A percentile compares a stretch with the other conserved stretches of the same genome.
phyloP scores from a whole-genome alignment of 1,140 invertebrate species.

The Plutomurus gul region DNA sequence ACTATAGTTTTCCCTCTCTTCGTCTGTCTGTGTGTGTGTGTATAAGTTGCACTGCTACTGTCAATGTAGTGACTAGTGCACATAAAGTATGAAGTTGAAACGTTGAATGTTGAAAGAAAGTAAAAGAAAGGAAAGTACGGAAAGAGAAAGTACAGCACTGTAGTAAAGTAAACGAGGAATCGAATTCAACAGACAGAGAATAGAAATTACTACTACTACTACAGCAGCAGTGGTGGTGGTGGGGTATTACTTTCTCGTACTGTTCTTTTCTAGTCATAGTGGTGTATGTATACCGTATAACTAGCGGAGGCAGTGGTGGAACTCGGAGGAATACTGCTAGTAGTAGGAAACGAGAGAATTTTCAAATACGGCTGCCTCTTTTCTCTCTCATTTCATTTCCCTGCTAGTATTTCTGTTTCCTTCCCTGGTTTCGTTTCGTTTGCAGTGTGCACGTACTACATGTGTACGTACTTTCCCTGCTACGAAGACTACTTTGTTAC shows the following conservation, averaged over 20 bases:
- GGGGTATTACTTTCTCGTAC: too few relatives aligned
- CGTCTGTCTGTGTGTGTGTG: too few relatives aligned
- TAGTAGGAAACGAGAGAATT: neutral
- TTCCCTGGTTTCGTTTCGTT: neutral
- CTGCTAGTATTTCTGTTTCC: slow-evolving; percentile 22
- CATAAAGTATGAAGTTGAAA: slow-evolving; percentile 12
- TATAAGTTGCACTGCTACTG: too few relatives aligned
- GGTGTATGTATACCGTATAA: neutral
- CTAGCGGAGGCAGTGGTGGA: neutral
- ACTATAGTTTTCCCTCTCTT: too few relatives aligned
- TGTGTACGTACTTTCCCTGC: neutral
- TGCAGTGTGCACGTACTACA: neutral
- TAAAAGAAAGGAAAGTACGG: neutral
- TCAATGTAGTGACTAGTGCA: neutral
- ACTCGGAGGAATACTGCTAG: neutral
- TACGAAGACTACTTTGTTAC: neutral
- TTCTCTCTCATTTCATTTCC: slow-evolving; percentile 20
- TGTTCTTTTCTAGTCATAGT: too few relatives aligned
- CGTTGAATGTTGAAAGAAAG: neutral
- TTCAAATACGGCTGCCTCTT: neutral
- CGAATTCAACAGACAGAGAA: neutral
- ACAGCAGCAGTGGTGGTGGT: too few relatives aligned
- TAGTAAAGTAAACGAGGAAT: slow-evolving; percentile 24
- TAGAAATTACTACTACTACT: neutral
- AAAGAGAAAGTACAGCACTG: neutral